Evolutionary conservation across 2,797 vertebrate genomes (phyloP).

Genomic region (Phrynocephalus forsythii): DNA sequence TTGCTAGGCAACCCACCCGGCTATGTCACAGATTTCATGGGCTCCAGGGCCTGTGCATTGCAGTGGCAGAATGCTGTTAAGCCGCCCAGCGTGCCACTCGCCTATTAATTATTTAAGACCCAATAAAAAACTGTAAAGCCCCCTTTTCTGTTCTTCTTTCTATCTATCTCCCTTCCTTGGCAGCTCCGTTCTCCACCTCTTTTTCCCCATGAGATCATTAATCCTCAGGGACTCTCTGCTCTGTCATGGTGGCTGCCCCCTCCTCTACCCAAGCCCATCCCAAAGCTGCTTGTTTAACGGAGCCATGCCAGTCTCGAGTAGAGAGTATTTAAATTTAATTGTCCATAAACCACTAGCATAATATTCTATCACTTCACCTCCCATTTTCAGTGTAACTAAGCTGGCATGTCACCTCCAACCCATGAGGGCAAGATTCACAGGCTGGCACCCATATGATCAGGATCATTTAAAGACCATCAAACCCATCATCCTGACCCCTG

Average conservation of each 20-base stretch:
- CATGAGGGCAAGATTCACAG: not conserved
- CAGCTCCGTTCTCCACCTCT: not conserved
- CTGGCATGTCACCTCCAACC: not conserved
- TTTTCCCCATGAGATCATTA: not conserved
- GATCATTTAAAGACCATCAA: too few relatives aligned
- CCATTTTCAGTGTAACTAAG: conserved; percentile 44
- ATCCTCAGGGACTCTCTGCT: conserved; percentile 23
- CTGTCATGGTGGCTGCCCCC: not conserved
- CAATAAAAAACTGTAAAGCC: conserved; percentile 38
- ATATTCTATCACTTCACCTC: conserved; percentile 41
- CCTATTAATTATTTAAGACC: conserved; percentile 70
- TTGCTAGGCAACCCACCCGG: conserved; percentile 81
- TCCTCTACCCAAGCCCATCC: not conserved
- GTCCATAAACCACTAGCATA: conserved; percentile 39
- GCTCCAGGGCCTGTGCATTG: conserved; percentile 62
- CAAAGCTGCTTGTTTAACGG: not conserved
- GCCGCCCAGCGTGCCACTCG: conserved; percentile 54
- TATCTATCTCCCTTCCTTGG: not conserved
- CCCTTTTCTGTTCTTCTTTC: not conserved
- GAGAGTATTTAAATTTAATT: conserved; percentile 42
- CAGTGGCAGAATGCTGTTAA: conserved; percentile 59
- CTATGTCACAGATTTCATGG: conserved; percentile 65
- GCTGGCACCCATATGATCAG: not conserved
- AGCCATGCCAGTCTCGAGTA: conserved; percentile 16
- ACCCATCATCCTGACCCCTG: not conserved